Base-by-base conservation (phyloP, 2,113 vertebrate species). In the Pristiophorus japonicus region DNA sequence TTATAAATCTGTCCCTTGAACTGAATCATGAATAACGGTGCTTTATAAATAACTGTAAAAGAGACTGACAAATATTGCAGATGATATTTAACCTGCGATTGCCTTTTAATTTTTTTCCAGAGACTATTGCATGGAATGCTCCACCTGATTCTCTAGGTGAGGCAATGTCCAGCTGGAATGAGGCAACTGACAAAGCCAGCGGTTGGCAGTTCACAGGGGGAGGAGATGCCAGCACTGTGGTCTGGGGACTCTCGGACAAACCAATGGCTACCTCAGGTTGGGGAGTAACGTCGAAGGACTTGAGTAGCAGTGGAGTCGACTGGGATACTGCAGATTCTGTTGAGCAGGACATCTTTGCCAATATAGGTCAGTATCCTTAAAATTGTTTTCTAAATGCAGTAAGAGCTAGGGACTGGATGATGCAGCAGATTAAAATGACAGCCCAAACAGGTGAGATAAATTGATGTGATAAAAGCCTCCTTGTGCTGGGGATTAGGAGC, bases 341-440 rank as follows among this genome's bases (percentile, higher is more conserved):
- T 75, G 97, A 97, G 96, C 96, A 97, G 0, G 97, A 97, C 81
- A 96, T 97, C 95, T 97, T 97, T 95, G 96, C 96, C 96, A 97
- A 97, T 0, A 95, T 97, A 96, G 97, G 97, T 97, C 96, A 97
- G 97, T 96, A 65, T 45, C 3, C 34, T 84, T 78, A 30, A 27
- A 51, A 30, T 73, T 92, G n/a, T 38, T 94, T 94, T 94, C 11
- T 16, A 94, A 18, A 16, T 94, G 65, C 63, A 67, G 27, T 59
- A 59, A 90, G 34, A 59, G 27, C 55, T 34, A 59, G 45, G 27
- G 93, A 94, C 45, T 94, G 4, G 66, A 70, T 94, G 63, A 70
- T 70, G 66, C 45, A 45, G 38, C 45, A 12, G 87, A 16, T 59
- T 34, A 34, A 59, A 59, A 62, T 45, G 47, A 27, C n/a, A 38